Evolutionary conservation across 2,113 vertebrate species (phyloP), one percentile per base, ranked within the genome.

Genomic region (Pungitius pungitius): DNA sequence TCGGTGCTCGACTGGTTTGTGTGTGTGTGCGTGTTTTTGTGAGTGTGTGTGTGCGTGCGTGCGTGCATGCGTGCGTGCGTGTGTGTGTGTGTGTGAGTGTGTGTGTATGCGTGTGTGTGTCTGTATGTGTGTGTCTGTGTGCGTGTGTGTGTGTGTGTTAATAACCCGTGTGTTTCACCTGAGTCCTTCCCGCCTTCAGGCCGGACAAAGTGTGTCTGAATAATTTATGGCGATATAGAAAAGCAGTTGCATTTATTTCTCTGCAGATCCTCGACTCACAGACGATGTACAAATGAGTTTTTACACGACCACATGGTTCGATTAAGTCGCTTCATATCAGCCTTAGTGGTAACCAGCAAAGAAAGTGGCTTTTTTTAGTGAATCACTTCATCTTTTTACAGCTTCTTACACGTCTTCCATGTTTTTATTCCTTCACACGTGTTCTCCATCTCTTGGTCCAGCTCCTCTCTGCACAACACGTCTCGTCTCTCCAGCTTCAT

Each of bases 111-210:
- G 14, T n/a, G 33, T 12, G 51, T 54, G 51, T 26, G 22, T 24
- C 3, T 26, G 51, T 54, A 39, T 58, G 40, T 45, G 55, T 57
- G 30, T 66, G 47, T 47, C 40, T 40, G 55, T 59, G 52, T 59
- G 45, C 35, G 63, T 55, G 59, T 52, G 47, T 82, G 62, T 64
- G 58, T 65, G 75, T 61, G 64, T 74, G 55, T 61, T n/a, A n/a
- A n/a, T n/a, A n/a, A n/a, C n/a, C n/a, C n/a, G 17, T 39, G 55
- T 60, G 77, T 20, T 64, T 80, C 82, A 80, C 82, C 82, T 84
- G 73, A 59, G 77, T 80, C 77, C 69, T 63, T 56, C 3, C 2
- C 63, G 77, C 73, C 73, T 64, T 52, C 1, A 65, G 49, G 82
- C 66, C 59, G 73, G 43, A 42, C 30, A 22, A n/a, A 22, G 61